Conservation (phyloP, 2,797 vertebrate genomes). For the Pseudochirops corinnae region DNA sequence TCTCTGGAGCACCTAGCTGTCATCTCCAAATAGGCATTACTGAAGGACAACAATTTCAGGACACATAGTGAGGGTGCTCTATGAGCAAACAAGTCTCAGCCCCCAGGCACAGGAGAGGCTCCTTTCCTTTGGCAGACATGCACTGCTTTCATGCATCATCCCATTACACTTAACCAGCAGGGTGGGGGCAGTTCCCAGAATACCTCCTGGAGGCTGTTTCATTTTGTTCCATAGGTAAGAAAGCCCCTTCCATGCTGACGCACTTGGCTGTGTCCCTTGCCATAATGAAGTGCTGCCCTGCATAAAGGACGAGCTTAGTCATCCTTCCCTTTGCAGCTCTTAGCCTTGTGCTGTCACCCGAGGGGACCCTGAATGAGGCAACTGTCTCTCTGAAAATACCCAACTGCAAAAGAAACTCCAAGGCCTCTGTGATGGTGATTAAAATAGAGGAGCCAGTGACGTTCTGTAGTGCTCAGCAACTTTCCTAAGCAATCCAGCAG, state of each 20-base stretch:
- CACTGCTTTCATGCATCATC: background rate
- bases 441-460: conserved; percentile 10
- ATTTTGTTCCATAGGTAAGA: background rate
- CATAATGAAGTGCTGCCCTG: background rate
- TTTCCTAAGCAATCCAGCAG: conserved; percentile 10
- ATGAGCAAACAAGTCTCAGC: background rate
- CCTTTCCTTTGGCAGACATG: background rate
- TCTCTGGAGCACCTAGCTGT: background rate
- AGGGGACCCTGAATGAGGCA: background rate
- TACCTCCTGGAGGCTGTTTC: background rate
- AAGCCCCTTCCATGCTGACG: background rate
- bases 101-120: background rate
- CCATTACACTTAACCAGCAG: background rate
- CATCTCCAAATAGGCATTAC: background rate
- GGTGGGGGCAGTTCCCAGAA: background rate
- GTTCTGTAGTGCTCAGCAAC: conserved; percentile 13
- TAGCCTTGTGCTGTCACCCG: background rate
- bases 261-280: background rate
- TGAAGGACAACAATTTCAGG: background rate
- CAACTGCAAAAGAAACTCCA: background rate
- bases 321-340: background rate
- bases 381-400: conserved; percentile 8
- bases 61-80: background rate
- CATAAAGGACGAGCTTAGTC: background rate
- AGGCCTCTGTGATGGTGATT: background rate